These are phyloP conservation scores for Bos indicus DNA, from an alignment of 2,113 vertebrate genomes.

Conservation along the genomic window DNA sequence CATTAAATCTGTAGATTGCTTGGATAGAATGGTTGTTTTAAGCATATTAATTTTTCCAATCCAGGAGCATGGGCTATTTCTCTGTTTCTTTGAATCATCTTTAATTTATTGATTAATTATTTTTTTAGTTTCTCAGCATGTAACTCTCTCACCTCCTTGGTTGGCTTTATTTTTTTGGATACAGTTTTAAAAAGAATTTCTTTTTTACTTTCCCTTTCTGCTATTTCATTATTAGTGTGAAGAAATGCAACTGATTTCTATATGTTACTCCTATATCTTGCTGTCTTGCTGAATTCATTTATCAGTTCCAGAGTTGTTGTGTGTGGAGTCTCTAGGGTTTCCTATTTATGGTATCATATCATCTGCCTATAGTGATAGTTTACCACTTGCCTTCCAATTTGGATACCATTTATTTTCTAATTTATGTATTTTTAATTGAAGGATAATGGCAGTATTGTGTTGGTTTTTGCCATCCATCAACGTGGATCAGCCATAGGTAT, in stretches of 20 bases:
- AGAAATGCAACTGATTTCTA: not conserved
- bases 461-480: not conserved
- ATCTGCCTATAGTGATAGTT: no score
- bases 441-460: rapidly evolving
- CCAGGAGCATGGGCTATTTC: not conserved
- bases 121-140: not conserved
- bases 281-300: not conserved
- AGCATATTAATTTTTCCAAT: not conserved
- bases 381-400: not conserved
- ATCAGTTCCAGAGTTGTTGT: not conserved
- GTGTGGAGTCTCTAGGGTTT: not conserved
- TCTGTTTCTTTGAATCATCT: not conserved
- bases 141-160: not conserved
- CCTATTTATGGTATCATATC: not conserved
- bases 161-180: not conserved
- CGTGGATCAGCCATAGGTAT: not conserved
- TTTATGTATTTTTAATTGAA: not conserved
- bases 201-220: not conserved
- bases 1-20: not conserved
- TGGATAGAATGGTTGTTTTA: not conserved
- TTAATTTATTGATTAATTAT: not conserved
- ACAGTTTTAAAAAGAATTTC: not conserved
- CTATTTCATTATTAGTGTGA: not conserved
- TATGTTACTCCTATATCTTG: rapidly evolving
- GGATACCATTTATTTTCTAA: rapidly evolving